Base-by-base conservation (phyloP, 2,113 vertebrate genomes). In the Dasyprocta punctata region DNA sequence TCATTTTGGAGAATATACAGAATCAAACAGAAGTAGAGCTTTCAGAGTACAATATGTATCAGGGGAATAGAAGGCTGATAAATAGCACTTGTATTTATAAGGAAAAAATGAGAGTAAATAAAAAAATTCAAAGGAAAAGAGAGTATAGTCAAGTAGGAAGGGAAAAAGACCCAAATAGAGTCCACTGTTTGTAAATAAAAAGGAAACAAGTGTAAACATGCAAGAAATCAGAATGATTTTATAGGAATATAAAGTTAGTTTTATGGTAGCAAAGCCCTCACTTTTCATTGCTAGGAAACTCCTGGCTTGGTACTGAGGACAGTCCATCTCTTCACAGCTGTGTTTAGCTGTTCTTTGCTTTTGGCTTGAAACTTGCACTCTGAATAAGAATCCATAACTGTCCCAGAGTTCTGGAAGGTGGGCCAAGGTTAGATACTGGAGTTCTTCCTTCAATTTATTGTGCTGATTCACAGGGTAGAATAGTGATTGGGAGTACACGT, bases 91-190 rank as follows among this genome's bases (percentile, higher is more conserved):
- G 36, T 36, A 30, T 89, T 85, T 92, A 77, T 84, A 87, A 71
- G 44, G 85, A 56, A 78, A 95, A 30, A 49, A 8, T 24, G 22
- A 77, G 24, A 67, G 28, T 78, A 85, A 95, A 61, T 82, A 44
- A 91, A 92, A 41, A 56, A 90, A 81, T 58, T 83, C 71, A 80
- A 89, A 96, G n/a, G 41, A 41, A 71, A 86, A 97, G 44, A 92
- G 86, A 81, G n/a, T 54, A 58, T n/a, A 52, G 75, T 83, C 41
- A 77, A 61, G 30, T 17, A 95, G 47, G 61, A 75, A 28, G 38
- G 9, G 60, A 73, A 56, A 95, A 38, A 67, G 30, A 11, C 2
- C 36, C 20, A 71, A 30, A 24, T 47, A 60, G 4, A 6, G 2
- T 24, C 77, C n/a, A 82, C 14, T 93, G 33, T 71, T 93, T 67